Base-by-base conservation (phyloP, 1,140 invertebrate species). In the Lanistes nyassanus region DNA sequence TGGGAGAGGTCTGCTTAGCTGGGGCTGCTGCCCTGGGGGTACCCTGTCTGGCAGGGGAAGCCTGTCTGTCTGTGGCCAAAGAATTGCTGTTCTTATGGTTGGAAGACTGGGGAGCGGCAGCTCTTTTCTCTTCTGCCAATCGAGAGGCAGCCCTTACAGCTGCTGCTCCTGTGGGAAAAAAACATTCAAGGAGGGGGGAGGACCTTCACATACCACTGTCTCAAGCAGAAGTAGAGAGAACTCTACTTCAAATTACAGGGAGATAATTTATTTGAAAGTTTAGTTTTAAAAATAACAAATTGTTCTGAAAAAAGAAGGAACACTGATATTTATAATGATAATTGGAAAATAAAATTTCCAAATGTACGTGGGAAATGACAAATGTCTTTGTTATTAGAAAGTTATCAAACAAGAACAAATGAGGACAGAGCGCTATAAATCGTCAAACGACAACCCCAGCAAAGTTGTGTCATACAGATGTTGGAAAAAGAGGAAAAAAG, bases 91-190 rank as follows among this genome's bases (percentile, higher is more conserved):
- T 53, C 36, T 29, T 42, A 47, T 53, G 51, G 53, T 69, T 13
- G 60, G 73, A 6, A 19, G 67, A 51, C 7, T 73, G 64, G 56
- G 34, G 68, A 23, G 53, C 7, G 51, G 76, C 64, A 29, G 68
- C 39, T 31, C 65, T 76, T 3, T 71, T 67, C 55, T 81, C 79
- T 47, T 86, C 83, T 26, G 78, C 82, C 16, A 83, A 51, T 72
- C 79, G 80, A 26, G 80, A 82, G 7, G 83, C 83, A 37, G 81
- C 83, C 47, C 85, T 74, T 2, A 80, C 77, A 13, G 85, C 85
- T 74, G 85, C 83, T 60, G 83, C 83, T 34, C 81, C 85, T 85
- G 26, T 13, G 70, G 71, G n/a, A 34, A 66, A 66, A 75, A 53
- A 53, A 23, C 51, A 11, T 13, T 53, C n/a, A n/a, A n/a, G n/a